A percentile compares a stretch with the other conserved stretches of the same genome.
Conservation (phyloP, 2,797 vertebrate genomes). For the Alcedo quadribrachys region DNA sequence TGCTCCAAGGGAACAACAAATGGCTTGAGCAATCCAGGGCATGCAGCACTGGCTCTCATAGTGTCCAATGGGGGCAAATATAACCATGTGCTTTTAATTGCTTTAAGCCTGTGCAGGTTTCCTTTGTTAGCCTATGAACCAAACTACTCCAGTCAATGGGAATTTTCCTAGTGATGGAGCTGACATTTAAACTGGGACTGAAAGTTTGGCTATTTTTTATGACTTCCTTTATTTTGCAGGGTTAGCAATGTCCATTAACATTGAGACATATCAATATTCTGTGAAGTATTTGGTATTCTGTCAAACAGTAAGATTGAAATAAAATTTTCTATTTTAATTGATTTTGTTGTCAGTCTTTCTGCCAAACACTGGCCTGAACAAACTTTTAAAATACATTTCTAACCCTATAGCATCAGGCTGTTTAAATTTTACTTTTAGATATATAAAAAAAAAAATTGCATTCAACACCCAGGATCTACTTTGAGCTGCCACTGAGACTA, state of each 20-base stretch:
- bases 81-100: neutral
- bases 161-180: neutral
- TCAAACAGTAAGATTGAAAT: neutral
- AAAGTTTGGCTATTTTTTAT: neutral
- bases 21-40: neutral
- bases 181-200: neutral
- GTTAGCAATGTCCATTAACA: neutral
- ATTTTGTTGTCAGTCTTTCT: neutral
- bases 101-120: neutral
- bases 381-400: neutral
- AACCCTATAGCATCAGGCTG: neutral
- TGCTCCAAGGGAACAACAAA: neutral
- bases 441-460: neutral
- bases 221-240: neutral
- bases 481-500: neutral
- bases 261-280: neutral
- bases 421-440: neutral
- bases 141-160: neutral
- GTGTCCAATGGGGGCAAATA: neutral
- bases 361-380: neutral
- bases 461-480: neutral
- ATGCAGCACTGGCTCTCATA: neutral
- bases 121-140: neutral
- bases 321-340: neutral
- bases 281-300: neutral